phyloP scores from a whole-genome alignment of 2,797 vertebrate species.

The Caiman crocodilus region DNA sequence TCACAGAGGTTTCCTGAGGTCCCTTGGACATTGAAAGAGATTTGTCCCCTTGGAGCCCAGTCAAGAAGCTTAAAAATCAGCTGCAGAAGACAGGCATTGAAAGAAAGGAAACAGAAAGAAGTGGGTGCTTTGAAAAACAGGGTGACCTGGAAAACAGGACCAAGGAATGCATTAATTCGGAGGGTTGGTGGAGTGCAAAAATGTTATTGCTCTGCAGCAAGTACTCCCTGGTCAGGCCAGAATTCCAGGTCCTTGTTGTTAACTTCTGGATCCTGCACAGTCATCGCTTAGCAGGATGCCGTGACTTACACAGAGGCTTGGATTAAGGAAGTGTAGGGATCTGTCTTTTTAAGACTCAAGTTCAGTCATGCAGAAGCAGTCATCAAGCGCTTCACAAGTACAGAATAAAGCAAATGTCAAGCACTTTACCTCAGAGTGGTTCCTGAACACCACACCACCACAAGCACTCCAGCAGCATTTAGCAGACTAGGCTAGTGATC shows the following conservation, averaged over 20 bases:
- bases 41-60: neutral
- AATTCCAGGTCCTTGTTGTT: neutral
- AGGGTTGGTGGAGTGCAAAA: neutral
- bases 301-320: neutral
- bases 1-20: neutral
- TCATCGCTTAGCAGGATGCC: neutral
- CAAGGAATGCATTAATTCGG: neutral
- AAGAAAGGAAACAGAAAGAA: neutral
- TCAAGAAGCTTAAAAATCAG: neutral
- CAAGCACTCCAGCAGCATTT: neutral
- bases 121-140: neutral
- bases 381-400: no score
- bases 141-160: constrained; percentile 5
- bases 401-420: neutral
- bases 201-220: neutral
- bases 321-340: neutral
- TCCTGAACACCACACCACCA: neutral
- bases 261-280: neutral
- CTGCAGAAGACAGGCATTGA: constrained; percentile 1
- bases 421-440: neutral
- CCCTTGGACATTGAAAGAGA: neutral
- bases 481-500: neutral
- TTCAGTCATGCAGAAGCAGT: no score
- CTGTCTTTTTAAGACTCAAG: no score
- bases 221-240: neutral